A percentile compares a stretch with the other conserved stretches of the same genome.
phyloP scores from a whole-genome alignment of 1,140 invertebrate species.

The Hyles euphorbiae region DNA sequence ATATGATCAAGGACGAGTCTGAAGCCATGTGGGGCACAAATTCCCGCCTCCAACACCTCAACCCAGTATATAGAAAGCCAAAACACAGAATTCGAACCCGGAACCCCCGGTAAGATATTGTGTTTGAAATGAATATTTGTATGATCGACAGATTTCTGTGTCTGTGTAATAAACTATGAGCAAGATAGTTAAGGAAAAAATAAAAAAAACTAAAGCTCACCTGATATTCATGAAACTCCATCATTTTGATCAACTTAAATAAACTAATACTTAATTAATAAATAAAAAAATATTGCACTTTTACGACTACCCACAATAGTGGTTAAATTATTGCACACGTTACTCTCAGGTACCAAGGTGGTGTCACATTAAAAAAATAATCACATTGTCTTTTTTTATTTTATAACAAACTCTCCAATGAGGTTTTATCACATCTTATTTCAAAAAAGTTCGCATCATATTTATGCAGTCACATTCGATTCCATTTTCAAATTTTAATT shows the following conservation, averaged over 20 bases:
- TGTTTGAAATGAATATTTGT: no score
- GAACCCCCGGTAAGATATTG: not conserved
- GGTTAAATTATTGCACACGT: conserved; percentile 22
- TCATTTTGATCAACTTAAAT: conserved; percentile 24
- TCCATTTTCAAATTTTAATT: no score
- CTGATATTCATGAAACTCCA: conserved; percentile 66
- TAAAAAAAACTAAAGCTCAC: conserved; percentile 28
- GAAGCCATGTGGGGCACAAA: no score
- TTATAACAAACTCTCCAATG: conserved; percentile 9
- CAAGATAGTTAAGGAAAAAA: no score
- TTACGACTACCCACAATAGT: conserved; percentile 53
- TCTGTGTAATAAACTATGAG: no score
- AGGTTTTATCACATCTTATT: no score
- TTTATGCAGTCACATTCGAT: no score
- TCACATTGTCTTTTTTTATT: conserved; percentile 19
- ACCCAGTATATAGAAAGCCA: not conserved
- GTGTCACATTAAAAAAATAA: conserved; percentile 11
- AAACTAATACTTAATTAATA: conserved; percentile 12
- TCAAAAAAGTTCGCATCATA: no score
- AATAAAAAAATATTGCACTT: conserved; percentile 54
- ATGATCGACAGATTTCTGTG: no score
- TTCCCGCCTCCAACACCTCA: no score
- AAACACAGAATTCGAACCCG: not conserved
- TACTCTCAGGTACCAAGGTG: conserved; percentile 41
- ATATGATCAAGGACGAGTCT: no score